Evolutionary conservation across 2,797 vertebrate genomes (phyloP).

Genomic region (Cichlasoma orientale): DNA sequence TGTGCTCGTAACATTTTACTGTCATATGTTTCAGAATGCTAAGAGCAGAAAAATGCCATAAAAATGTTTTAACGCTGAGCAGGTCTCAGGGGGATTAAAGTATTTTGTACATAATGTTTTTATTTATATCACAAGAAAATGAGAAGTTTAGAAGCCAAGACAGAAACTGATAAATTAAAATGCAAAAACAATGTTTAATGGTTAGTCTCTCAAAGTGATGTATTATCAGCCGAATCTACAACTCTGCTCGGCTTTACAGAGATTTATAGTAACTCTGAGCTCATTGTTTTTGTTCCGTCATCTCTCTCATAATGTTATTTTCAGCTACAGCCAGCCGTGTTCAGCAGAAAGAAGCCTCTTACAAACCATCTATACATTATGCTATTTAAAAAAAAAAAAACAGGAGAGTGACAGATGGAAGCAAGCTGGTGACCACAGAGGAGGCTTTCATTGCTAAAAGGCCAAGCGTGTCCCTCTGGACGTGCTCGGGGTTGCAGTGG

Average conservation of each 20-base stretch:
- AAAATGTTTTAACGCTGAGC: not conserved
- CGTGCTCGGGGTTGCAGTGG: not conserved
- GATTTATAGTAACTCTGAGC: not conserved
- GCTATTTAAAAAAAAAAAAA: not conserved
- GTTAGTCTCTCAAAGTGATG: not conserved
- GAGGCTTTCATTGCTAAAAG: not conserved
- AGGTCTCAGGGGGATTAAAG: not conserved
- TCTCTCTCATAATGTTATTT: not conserved
- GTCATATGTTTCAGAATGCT: conserved; percentile 22
- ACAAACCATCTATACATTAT: not conserved
- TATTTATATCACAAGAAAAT: not conserved
- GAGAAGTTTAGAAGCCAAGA: not conserved
- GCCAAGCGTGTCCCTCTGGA: not conserved
- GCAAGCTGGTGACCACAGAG: not conserved
- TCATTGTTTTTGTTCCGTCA: not conserved
- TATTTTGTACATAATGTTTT: not conserved
- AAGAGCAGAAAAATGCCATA: not conserved
- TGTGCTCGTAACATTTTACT: not conserved
- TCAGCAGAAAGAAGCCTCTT: not conserved
- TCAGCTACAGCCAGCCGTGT: not conserved
- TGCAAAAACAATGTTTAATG: not conserved
- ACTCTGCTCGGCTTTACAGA: not conserved
- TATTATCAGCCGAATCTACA: not conserved
- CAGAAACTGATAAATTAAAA: not conserved
- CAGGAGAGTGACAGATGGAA: not conserved